Evolutionary conservation across 2,888 invertebrate genomes (phyloP), one percentile per base, ranked within the genome.

Genomic region (Pegoplata infirma): DNA sequence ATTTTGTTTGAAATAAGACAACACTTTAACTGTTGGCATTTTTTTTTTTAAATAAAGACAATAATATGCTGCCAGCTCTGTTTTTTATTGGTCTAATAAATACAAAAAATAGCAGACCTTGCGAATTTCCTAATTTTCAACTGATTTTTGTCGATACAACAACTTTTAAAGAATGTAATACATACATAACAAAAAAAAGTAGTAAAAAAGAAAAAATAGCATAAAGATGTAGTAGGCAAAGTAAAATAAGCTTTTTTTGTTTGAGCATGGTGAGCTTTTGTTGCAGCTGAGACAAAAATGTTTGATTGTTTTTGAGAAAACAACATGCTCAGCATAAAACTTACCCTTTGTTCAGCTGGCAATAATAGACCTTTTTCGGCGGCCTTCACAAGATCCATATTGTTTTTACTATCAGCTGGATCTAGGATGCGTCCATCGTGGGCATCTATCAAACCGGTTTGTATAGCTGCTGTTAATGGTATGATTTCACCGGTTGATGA

Each of bases 311-410:
- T 25, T 10, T 40, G 1, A 36, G 36, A 40, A 81, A 82, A 84
- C 85, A 85, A 63, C 44, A 25, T 72, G 51, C 40, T 55, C 63
- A 53, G 68, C 69, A 58, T 36, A 59, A 23, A 82, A 94, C 96
- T 97, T 93, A 97, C 97, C 96, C 97, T 93, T 89, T 96, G 95
- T 92, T 96, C 96, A 89, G 97, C 96, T 90, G 96, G 94, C 91
- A 97, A 92, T 87, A 97, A 93, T 91, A 94, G 94, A 87, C 97
- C 96, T 91, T 94, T 94, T 90, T 96, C 94, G 89, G 94, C 92
- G 88, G 97, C 97, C 91, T 96, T 96, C 86, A 94, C 91, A 89
- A 97, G 93, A 92, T 96, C 96, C 77, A 92, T 90, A 80, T 82
- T 86, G 68, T 84, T 87, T 79, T 86, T 88, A 56, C 85, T 84